Evolutionary conservation across 2,888 invertebrate species (phyloP).

Genomic region (Drosophila ustulata): DNA sequence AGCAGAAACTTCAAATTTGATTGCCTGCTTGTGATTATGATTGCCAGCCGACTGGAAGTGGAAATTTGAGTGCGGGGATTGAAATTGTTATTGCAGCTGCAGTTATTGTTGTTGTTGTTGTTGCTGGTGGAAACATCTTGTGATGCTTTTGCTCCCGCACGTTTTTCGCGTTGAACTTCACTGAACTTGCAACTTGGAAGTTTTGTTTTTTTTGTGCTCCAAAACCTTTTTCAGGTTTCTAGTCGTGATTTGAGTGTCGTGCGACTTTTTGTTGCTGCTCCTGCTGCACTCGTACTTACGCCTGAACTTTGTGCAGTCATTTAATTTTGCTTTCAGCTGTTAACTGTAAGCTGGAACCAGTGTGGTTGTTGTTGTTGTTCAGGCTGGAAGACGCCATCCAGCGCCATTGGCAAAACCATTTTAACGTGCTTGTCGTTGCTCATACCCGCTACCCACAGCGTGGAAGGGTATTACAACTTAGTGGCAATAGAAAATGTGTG

Average conservation of each 20-base stretch:
- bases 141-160: slow-evolving; percentile 74
- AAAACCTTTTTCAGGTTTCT: slow-evolving; percentile 68
- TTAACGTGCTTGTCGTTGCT: slow-evolving; percentile 36
- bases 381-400: slow-evolving; percentile 48
- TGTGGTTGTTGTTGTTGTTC: slow-evolving; percentile 26
- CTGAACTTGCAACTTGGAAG: slow-evolving; percentile 75
- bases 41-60: slow-evolving; percentile 30
- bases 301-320: slow-evolving; percentile 78
- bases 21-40: slow-evolving; percentile 62
- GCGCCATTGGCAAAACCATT: slow-evolving; percentile 40
- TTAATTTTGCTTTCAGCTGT: slow-evolving; percentile 75
- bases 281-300: slow-evolving; percentile 58
- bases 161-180: slow-evolving; percentile 81
- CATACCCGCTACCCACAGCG: no score
- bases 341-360: slow-evolving; percentile 54
- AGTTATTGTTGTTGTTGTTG: slow-evolving; percentile 27
- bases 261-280: slow-evolving; percentile 59
- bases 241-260: slow-evolving; percentile 80
- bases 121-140: slow-evolving; percentile 47
- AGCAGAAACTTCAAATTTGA: slow-evolving; percentile 57
- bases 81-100: slow-evolving; percentile 39
- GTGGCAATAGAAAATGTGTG: no score
- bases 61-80: neutral
- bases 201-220: slow-evolving; percentile 40
- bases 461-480: no score